These are phyloP conservation scores for Oncorhynchus clarkii DNA, from an alignment of 2,113 vertebrate genomes.

Conservation along the genomic window DNA sequence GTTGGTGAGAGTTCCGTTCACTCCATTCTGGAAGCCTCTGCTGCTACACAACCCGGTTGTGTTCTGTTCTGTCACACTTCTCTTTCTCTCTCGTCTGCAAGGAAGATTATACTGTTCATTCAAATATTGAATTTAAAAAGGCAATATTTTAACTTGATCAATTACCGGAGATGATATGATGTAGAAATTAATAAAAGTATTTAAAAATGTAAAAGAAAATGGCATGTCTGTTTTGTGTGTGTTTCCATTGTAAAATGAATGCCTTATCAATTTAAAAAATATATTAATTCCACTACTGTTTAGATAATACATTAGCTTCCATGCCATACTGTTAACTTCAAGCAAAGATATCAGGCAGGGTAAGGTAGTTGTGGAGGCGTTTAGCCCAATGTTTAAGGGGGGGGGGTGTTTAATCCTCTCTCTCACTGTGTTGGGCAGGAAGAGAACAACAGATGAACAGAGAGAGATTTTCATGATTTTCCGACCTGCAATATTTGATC, in stretches of 20 bases:
- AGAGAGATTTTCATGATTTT: neutral
- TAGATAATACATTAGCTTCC: neutral
- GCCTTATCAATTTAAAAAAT: neutral
- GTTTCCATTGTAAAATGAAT: neutral
- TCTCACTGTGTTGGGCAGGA: neutral
- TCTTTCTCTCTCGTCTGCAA: no score
- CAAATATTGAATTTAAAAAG: conserved; percentile 47
- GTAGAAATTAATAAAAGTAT: conserved; percentile 65
- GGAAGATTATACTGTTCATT: neutral
- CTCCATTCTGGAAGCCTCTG: conserved; percentile 20
- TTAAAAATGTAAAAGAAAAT: conserved; percentile 41
- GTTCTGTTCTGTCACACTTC: neutral
- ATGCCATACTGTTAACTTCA: neutral
- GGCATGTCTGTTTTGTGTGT: neutral
- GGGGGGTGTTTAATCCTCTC: neutral
- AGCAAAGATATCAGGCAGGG: no score
- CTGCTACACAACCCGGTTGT: neutral
- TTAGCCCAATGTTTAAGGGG: neutral
- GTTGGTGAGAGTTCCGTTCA: neutral
- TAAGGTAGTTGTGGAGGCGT: no score
- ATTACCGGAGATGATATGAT: conserved; percentile 51
- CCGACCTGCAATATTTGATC: neutral
- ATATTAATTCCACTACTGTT: no score
- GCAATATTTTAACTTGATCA: conserved; percentile 49
- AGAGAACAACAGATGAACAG: neutral